Percentiles rank a stretch among this genome's conserved stretches.
Conservation (phyloP, 2,113 vertebrate species). For the Percopsis transmontana region DNA sequence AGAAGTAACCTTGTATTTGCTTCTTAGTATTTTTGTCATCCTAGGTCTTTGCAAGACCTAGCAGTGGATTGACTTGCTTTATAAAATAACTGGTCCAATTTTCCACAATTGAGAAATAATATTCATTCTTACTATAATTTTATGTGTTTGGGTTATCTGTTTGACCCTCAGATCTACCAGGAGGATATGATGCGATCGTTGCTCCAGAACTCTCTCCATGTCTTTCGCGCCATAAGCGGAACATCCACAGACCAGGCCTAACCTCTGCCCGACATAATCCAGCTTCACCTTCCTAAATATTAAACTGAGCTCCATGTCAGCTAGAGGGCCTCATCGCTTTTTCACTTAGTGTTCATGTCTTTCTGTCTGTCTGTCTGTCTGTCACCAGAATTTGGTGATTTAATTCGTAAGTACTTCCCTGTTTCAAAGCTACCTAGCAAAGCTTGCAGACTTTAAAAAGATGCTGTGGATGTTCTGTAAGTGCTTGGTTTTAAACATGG, state of each 20-base stretch:
- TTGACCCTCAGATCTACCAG: slow-evolving; percentile 83
- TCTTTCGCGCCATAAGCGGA: slow-evolving; percentile 95
- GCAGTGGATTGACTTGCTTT: no score
- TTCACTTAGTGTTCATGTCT: not conserved
- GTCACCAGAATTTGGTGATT: not conserved
- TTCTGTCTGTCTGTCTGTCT: not conserved
- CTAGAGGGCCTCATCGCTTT: not conserved
- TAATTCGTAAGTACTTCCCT: not conserved
- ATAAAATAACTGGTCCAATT: no score
- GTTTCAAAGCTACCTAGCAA: not conserved
- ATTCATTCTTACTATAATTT: no score
- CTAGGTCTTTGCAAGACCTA: no score
- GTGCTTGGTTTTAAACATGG: not conserved
- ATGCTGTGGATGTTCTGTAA: slow-evolving; percentile 3
- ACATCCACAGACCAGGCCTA: slow-evolving; percentile 83
- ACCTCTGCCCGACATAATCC: slow-evolving; percentile 30
- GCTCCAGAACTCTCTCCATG: slow-evolving; percentile 90
- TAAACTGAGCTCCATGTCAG: not conserved
- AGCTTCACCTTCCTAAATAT: not conserved
- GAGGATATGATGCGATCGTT: slow-evolving; percentile 89
- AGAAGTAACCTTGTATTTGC: no score
- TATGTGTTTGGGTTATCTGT: no score
- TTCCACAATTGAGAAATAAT: no score
- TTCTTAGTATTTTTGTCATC: no score
- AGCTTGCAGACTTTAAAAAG: slow-evolving; percentile 7